These are phyloP conservation scores for Hycleus cichorii DNA, from an alignment of 1,140 invertebrate genomes.

Conservation along the genomic window DNA sequence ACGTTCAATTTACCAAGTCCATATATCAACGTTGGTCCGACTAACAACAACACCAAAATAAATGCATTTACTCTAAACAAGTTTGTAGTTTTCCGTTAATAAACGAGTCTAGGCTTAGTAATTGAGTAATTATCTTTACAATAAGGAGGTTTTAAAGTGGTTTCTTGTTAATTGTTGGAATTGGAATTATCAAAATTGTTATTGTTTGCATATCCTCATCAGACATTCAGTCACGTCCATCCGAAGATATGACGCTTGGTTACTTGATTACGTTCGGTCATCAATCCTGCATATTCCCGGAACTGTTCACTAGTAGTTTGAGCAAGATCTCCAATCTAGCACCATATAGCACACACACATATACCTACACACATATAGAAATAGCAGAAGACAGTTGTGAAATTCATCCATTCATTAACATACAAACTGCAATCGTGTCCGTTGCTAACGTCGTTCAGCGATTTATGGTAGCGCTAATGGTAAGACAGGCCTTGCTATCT, in stretches of 20 bases:
- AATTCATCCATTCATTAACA: slow-evolving; percentile 10
- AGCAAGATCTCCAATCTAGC: neutral
- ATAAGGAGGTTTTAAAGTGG: too few species aligned
- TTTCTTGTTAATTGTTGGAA: too few species aligned
- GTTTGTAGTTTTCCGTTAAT: too few species aligned
- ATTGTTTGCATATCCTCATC: too few species aligned
- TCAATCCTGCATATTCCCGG: neutral
- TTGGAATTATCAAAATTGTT: too few species aligned
- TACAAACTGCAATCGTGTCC: slow-evolving; percentile 8
- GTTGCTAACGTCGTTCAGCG: neutral
- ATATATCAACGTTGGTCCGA: slow-evolving; percentile 16
- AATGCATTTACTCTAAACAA: too few species aligned
- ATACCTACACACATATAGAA: too few species aligned
- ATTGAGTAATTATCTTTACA: too few species aligned
- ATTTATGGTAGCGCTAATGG: slow-evolving; percentile 3
- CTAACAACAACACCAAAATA: too few species aligned
- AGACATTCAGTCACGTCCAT: slow-evolving; percentile 2
- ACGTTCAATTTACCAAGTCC: slow-evolving; percentile 24
- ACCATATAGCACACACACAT: slow-evolving; percentile 1
- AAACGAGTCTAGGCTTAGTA: too few species aligned
- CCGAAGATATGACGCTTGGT: slow-evolving; percentile 1
- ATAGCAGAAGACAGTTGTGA: neutral
- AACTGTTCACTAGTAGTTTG: too few species aligned
- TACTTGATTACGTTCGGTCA: neutral
- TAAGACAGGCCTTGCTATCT: neutral